A percentile compares a stretch with the other conserved stretches of the same genome.
Conservation (phyloP, 2,797 vertebrate species). For the Leucoraja ocellata region DNA sequence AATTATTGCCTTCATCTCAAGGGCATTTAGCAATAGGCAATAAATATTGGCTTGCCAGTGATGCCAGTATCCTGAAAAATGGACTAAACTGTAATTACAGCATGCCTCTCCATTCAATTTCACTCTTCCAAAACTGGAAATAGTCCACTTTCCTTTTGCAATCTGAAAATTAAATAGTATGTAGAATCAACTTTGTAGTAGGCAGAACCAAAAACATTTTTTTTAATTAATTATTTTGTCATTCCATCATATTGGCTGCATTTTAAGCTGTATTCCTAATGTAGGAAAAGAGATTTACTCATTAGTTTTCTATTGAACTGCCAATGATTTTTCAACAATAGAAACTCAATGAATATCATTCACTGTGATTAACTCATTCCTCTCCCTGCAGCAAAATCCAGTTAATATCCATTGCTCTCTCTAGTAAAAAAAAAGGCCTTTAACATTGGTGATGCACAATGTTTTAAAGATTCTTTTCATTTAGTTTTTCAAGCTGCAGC, state of each 20-base stretch:
- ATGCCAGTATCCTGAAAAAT: too few species aligned
- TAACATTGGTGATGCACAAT: not conserved
- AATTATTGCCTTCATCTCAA: too few species aligned
- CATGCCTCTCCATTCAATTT: not conserved
- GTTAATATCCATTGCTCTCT: not conserved
- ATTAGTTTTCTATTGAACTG: not conserved
- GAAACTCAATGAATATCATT: not conserved
- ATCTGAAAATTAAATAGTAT: not conserved
- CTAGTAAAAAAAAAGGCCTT: not conserved
- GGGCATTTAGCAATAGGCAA: too few species aligned
- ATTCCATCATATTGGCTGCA: not conserved
- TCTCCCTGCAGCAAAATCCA: not conserved
- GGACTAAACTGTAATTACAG: too few species aligned
- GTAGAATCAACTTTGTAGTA: not conserved
- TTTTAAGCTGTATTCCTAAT: not conserved
- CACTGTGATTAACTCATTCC: not conserved
- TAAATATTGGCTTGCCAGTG: too few species aligned
- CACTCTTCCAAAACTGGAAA: not conserved
- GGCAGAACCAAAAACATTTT: not conserved
- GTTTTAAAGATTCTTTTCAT: not conserved
- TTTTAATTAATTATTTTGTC: not conserved
- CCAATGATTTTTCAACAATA: not conserved
- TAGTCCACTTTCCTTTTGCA: not conserved
- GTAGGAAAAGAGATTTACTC: not conserved
- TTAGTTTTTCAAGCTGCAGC: not conserved